A percentile compares a stretch with the other conserved stretches of the same genome.
phyloP scores from a whole-genome alignment of 2,113 vertebrate species.

The Gymnogyps californianus region DNA sequence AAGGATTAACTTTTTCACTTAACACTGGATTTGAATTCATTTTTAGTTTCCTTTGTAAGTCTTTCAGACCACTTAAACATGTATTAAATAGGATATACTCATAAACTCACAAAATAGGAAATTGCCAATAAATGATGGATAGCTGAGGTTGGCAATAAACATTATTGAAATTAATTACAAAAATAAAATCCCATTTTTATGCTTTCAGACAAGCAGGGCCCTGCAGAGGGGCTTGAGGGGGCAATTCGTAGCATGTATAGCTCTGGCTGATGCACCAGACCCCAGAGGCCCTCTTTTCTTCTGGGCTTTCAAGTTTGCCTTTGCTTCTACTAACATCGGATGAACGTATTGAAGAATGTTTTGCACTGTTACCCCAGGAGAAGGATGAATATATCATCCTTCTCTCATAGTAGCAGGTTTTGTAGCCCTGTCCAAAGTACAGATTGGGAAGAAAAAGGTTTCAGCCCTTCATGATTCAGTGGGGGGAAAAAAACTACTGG shows the following conservation, averaged over 20 bases:
- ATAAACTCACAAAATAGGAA: not conserved
- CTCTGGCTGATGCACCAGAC: not conserved
- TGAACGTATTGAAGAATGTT: rapidly evolving
- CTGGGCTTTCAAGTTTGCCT: not conserved
- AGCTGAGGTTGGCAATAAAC: not conserved
- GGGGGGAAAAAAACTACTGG: not conserved
- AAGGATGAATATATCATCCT: not conserved
- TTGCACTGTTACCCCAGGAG: not conserved
- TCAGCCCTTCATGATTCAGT: not conserved
- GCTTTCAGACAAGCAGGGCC: not conserved
- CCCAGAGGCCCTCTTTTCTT: not conserved
- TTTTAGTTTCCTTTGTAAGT: not conserved
- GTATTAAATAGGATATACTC: not conserved
- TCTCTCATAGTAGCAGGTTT: not conserved
- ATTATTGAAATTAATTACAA: not conserved
- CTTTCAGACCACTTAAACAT: not conserved
- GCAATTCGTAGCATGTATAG: rapidly evolving
- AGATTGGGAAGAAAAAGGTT: not conserved
- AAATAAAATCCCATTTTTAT: not conserved
- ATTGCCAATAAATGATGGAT: not conserved
- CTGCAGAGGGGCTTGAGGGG: not conserved
- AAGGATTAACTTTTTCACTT: not conserved
- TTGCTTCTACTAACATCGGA: not conserved
- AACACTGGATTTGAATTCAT: not conserved
- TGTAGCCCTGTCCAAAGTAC: not conserved